Evolutionary conservation across 1,140 invertebrate species (phyloP).

Genomic region (Amphibalanus amphitrite): DNA sequence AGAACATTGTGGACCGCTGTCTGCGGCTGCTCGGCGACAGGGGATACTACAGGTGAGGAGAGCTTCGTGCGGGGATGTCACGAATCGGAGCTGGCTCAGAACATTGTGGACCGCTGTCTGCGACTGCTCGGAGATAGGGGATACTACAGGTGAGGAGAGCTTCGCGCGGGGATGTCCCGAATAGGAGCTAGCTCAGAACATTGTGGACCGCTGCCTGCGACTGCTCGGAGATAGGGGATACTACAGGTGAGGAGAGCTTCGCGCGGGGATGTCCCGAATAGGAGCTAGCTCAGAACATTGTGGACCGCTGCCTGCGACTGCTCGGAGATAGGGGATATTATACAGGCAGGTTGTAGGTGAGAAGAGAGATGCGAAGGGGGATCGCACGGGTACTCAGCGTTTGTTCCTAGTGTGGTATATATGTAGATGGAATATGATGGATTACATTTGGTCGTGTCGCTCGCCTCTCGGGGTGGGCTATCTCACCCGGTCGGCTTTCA

Average conservation of each 20-base stretch:
- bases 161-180: no score
- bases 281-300: slow-evolving; percentile 75
- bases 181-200: slow-evolving; percentile 73
- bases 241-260: background rate
- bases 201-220: slow-evolving; percentile 95
- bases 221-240: slow-evolving; percentile 17
- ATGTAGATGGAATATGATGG: no score
- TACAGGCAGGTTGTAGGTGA: no score
- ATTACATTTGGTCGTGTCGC: no score
- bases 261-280: no score
- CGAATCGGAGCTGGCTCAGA: slow-evolving; percentile 80
- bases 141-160: slow-evolving; percentile 9
- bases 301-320: slow-evolving; percentile 86
- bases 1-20: slow-evolving; percentile 87
- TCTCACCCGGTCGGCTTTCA: no score
- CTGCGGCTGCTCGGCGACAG: slow-evolving; percentile 46
- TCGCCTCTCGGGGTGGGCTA: no score
- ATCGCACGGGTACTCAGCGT: no score
- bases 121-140: slow-evolving; percentile 35
- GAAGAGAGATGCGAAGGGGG: no score
- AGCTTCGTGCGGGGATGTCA: no score
- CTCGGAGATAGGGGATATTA: no score
- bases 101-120: slow-evolving; percentile 89
- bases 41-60: slow-evolving; percentile 11
- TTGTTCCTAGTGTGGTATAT: no score